Evolutionary conservation across 2,888 invertebrate species (phyloP), one percentile per base, ranked within the genome.

Genomic region (Hetaerina titia): DNA sequence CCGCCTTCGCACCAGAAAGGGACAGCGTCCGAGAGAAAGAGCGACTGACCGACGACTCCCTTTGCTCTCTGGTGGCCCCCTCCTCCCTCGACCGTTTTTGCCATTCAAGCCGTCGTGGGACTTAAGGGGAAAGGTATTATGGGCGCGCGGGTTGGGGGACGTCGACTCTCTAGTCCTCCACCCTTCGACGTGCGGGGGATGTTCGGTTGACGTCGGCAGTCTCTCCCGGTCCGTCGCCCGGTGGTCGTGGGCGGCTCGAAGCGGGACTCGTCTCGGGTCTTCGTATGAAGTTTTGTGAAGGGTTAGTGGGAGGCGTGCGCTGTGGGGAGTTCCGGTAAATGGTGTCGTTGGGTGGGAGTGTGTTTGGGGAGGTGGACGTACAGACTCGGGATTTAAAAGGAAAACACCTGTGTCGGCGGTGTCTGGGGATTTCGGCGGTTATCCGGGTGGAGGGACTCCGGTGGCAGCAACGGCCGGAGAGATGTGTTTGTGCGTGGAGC

Each of bases 401-500:
- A 31, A 81, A 81, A 81, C 81, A 81, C 81, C 81, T 81, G 81
- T 31, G 81, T 6, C 81, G 22, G 81, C 81, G 81, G 11, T 25
- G 31, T 13, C 19, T 13, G 25, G 22, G 81, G 81, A 13, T 81
- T 81, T 81, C 11, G 31, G 81, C 81, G 31, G 81, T 69, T 9
- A 13, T 13, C 11, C 11, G 25, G 8, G 69, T 22, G 81, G 31
- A 31, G 81, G 25, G 6, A 81, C 11, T 31, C 69, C 81, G 81
- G 81, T 31, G n/a, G 69, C 69, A 22, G 0, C 45, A 11, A 45
- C 89, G 69, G 22, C n/a, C n/a, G 92, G 19, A 92, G 92, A 92
- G 17, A 92, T 92, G 92, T 92, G 92, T 57, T 56, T 92, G 92
- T 69, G 56, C 69, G 56, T n/a, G n/a, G 45, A 45, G 2, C n/a